Base-by-base conservation (phyloP, 2,797 vertebrate genomes). In the Crax fasciolata region DNA sequence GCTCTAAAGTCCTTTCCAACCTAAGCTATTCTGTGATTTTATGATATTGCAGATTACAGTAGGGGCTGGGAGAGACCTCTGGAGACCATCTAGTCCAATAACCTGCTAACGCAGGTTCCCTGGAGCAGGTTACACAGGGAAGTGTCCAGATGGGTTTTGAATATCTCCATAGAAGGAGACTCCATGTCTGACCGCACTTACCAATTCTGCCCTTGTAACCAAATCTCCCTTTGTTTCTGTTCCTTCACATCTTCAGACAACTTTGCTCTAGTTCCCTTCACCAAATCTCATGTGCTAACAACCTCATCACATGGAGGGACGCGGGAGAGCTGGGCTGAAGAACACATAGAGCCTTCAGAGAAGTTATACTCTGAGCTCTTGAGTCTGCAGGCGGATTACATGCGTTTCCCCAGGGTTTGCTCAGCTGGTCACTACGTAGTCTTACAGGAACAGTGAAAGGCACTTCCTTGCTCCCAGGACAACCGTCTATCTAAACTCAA, bases 391-490 rank as follows among this genome's bases (percentile, higher is more conserved):
- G 44, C 23, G 30, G 32, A 28, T 75, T 65, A 30, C 1, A 2
- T 9, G 12, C 52, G 49, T 32, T 10, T 27, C 28, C 25, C 19
- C 41, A 38, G 35, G 73, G 44, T 11, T 80, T 38, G 24, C 27
- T 65, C 51, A 49, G 32, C 2, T 82, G 72, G 68, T 87, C 28
- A 6, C 44, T 61, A 32, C 46, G 52, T 38, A 94, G 39, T 80
- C 87, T 87, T 48, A 57, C 35, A 73, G 87, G 35, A 72, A 67
- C 52, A 80, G 27, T 0, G 7, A 71, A 85, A 88, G 30, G 49
- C 46, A 80, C 85, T 85, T 93, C 75, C 73, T 80, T 32, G 41
- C 77, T 87, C 80, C 15, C 38, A 87, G 70, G n/a, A 80, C 61
- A 73, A 23, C 11, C 7, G 25, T 21, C 52, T 4, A 1, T 54